A percentile compares a stretch with the other conserved stretches of the same genome.
Conservation (phyloP, 2,113 vertebrate species). For the Myotis lucifugus region DNA sequence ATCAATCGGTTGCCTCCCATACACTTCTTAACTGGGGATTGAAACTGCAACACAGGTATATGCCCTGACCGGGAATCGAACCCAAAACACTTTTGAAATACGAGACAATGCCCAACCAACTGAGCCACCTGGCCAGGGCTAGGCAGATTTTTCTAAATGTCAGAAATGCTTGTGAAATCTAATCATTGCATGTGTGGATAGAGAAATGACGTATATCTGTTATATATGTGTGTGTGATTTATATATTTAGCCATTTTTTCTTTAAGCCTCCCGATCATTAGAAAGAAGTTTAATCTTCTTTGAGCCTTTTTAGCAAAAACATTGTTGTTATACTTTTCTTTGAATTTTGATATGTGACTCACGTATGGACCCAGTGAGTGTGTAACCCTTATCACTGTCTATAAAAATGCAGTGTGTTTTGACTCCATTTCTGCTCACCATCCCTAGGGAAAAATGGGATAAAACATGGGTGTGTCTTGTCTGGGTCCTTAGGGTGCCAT, state of each 20-base stretch:
- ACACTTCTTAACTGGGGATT: not conserved
- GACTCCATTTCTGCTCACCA: not conserved
- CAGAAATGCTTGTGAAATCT: not conserved
- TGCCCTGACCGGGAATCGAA: not conserved
- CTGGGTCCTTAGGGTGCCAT: constrained; percentile 90
- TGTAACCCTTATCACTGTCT: not conserved
- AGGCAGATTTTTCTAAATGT: not conserved
- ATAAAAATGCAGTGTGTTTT: not conserved
- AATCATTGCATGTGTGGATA: not conserved
- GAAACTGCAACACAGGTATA: not conserved
- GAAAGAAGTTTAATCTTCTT: not conserved
- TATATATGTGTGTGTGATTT: not conserved
- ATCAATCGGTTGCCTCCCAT: not conserved
- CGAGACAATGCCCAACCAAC: not conserved
- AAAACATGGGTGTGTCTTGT: not conserved
- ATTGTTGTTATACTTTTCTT: not conserved
- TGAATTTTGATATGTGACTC: not conserved
- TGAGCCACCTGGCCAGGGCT: not conserved
- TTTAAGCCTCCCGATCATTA: not conserved
- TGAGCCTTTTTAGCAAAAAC: not conserved
- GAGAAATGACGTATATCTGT: not conserved
- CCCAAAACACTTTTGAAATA: not conserved
- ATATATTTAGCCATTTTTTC: not conserved
- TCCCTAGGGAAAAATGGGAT: not conserved
- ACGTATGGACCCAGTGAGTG: not conserved